Evolutionary conservation across 2,113 vertebrate species (phyloP), one percentile per base, ranked within the genome.

Genomic region (Entomyzon cyanotis): DNA sequence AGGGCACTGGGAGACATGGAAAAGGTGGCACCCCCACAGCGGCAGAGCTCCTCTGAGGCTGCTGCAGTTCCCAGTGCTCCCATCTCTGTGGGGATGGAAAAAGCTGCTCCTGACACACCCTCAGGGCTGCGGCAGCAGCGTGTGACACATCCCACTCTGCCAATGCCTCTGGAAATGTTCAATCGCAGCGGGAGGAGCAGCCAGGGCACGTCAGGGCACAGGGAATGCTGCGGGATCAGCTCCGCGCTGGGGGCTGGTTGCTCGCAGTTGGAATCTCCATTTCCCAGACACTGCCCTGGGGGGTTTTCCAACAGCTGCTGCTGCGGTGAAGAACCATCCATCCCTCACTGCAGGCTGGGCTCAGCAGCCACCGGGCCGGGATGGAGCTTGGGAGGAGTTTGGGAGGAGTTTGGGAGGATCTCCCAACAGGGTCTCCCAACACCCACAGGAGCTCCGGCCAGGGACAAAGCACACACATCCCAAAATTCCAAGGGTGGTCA

Each of bases 401-500:
- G 9, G 20, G 55, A 58, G 55, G 8, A 13, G 31, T 16, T 59
- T 10, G 37, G n/a, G 56, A 70, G 64, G 41, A 55, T 37, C 37
- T 37, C 37, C 37, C 37, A 37, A 23, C 49, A 15, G 33, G 28
- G 8, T 37, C 16, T 35, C 37, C 37, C 2, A 2, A 10, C 44
- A 64, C 5, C 9, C 20, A 6, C 3, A 5, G 24, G 73, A 22
- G 58, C 16, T 33, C 31, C 3, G 0, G 23, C 14, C 30, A 5
- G 41, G 22, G 53, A 25, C 18, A 10, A n/a, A 80, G 47, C 59
- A 31, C 15, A 6, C 12, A 46, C 5, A 25, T 53, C 69, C 70
- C 53, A 37, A 7, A 13, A 7, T 6, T n/a, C 8, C 47, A 7
- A 12, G 23, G 1, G 3, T 7, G 2, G 22, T 6, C 47, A 9